phyloP scores from a whole-genome alignment of 2,888 invertebrate species.

The Autographa gamma region DNA sequence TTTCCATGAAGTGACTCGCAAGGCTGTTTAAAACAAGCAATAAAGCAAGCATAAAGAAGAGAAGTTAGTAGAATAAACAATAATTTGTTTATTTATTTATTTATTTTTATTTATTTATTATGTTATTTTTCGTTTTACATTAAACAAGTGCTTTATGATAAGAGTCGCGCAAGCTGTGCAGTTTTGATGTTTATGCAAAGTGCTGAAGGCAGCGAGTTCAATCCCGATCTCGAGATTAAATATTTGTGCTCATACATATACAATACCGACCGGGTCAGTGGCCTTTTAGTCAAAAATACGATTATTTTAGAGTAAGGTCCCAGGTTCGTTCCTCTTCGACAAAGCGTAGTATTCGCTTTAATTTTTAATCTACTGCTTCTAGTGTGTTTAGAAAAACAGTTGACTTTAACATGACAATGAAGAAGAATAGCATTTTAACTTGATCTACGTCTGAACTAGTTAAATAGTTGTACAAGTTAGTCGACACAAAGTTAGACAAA shows the following conservation, averaged over 20 bases:
- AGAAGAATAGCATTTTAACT: not conserved
- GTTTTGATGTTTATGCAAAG: not conserved
- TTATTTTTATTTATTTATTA: too few species aligned
- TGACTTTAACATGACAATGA: not conserved
- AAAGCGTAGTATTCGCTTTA: not conserved
- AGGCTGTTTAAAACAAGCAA: not conserved
- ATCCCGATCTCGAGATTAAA: slow-evolving; percentile 6
- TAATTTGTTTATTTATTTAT: too few species aligned
- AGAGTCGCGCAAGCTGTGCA: not conserved
- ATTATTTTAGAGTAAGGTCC: not conserved
- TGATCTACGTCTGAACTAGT: not conserved
- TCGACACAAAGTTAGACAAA: not conserved
- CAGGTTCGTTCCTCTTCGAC: not conserved
- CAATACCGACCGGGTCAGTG: not conserved
- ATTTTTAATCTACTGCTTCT: not conserved
- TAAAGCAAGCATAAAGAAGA: not conserved
- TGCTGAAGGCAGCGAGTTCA: not conserved
- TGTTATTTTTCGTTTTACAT: slow-evolving; percentile 1
- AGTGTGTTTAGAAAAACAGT: not conserved
- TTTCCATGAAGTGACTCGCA: not conserved
- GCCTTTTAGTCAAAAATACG: not conserved
- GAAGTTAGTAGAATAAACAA: slow-evolving; percentile 1
- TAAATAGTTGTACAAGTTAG: not conserved
- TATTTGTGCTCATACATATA: not conserved
- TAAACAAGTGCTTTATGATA: not conserved